Evolutionary conservation across 1,140 invertebrate species (phyloP).

Genomic region (Drosophila albomicans): DNA sequence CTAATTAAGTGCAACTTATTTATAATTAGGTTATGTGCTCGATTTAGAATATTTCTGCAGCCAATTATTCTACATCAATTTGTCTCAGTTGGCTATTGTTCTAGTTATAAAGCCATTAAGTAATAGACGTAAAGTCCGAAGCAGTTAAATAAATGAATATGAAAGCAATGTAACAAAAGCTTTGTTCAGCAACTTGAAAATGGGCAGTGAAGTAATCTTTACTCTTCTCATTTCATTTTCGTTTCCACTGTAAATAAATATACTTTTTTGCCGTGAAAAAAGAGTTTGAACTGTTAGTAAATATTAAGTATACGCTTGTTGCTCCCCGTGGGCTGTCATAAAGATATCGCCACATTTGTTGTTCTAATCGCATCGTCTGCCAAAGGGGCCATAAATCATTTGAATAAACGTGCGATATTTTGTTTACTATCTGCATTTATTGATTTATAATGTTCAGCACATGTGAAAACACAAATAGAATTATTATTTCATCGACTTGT

Average conservation of each 20-base stretch:
- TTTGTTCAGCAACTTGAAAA: too few relatives aligned
- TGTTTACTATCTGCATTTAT: background rate
- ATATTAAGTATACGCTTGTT: background rate
- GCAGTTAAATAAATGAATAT: too few relatives aligned
- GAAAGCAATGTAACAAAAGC: too few relatives aligned
- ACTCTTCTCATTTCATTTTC: background rate
- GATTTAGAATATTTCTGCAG: background rate
- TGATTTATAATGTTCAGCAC: background rate
- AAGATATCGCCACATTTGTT: conserved; percentile 24
- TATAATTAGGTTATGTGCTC: background rate
- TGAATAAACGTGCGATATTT: background rate
- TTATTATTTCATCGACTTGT: background rate
- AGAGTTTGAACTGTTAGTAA: background rate
- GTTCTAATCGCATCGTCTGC: background rate
- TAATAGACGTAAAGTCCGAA: background rate
- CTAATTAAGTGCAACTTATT: conserved; percentile 16
- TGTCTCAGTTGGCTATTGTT: background rate
- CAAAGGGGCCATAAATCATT: background rate
- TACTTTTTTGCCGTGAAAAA: background rate
- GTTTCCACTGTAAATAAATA: background rate
- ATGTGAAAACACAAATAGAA: background rate
- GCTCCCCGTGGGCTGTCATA: conserved; percentile 12
- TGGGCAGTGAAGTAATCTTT: too few relatives aligned
- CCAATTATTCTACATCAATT: background rate
- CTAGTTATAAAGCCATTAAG: background rate